Evolutionary conservation across 2,888 invertebrate genomes (phyloP).

Genomic region (Papilio elwesi): DNA sequence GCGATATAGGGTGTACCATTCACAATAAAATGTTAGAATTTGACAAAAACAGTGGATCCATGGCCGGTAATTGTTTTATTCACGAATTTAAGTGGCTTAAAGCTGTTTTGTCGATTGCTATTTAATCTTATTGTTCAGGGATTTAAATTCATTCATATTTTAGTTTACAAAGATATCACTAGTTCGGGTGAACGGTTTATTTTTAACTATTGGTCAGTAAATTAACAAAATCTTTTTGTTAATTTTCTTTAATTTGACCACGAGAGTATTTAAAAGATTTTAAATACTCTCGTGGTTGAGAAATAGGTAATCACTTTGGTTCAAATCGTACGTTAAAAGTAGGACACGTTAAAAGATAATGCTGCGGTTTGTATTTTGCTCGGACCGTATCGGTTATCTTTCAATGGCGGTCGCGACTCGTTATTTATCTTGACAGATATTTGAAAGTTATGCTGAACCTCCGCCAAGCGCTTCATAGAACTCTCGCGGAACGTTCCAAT

Average conservation of each 20-base stretch:
- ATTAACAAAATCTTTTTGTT: too few species aligned
- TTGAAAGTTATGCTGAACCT: slow-evolving; percentile 24
- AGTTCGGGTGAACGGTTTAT: background rate
- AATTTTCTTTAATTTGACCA: too few species aligned
- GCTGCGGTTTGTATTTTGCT: slow-evolving; percentile 47
- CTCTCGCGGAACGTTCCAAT: slow-evolving; percentile 11
- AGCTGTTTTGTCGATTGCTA: background rate
- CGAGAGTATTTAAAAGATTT: too few species aligned
- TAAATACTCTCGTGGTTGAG: background rate
- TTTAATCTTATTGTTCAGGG: background rate
- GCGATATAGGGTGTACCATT: slow-evolving; percentile 74
- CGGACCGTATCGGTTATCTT: slow-evolving; percentile 22
- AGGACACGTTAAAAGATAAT: slow-evolving; percentile 31
- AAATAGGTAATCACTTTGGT: background rate
- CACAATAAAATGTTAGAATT: slow-evolving; percentile 71
- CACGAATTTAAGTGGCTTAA: background rate
- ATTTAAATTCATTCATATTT: background rate
- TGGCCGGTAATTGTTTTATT: slow-evolving; percentile 69
- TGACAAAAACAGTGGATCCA: slow-evolving; percentile 72
- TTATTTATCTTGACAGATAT: slow-evolving; percentile 23
- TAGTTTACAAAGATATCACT: background rate
- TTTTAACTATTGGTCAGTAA: too few species aligned
- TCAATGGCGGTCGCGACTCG: slow-evolving; percentile 17
- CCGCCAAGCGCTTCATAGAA: slow-evolving; percentile 30
- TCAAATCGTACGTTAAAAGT: slow-evolving; percentile 9